Evolutionary conservation across 2,113 vertebrate species (phyloP), one percentile per base, ranked within the genome.

Genomic region (Cardinalis cardinalis): DNA sequence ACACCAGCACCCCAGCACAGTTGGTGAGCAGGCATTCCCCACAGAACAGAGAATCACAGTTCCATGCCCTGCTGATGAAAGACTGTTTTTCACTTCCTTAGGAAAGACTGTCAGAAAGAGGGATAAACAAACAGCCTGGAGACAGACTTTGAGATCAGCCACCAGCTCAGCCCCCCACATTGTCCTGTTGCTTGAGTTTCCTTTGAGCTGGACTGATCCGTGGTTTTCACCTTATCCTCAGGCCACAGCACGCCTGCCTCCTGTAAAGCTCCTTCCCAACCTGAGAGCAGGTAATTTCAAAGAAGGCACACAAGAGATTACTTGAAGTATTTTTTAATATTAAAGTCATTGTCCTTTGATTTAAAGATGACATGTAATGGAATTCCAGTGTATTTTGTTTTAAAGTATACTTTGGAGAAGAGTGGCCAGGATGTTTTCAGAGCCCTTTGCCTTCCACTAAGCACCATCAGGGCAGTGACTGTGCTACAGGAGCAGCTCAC

Each of bases 301-400:
- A 61, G n/a, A 90, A 87, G 3, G 13, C 70, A 94, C 70, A 68
- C 66, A 53, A 2, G 8, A 53, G 7, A 56, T 87, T 53, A 41
- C 8, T 61, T 52, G 26, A 91, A 84, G 23, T 46, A 32, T 5
- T 72, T 74, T 96, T 96, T 95, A 94, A 95, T 96, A 88, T 51
- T 93, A 43, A 81, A 69, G 77, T 89, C 38, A 31, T 14, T 69
- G 46, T 78, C 60, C 60, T 90, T 93, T 76, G 82, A 84, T 29
- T 81, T 29, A 90, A 69, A 93, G 80, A 17, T 46, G 24, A 61
- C 56, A 60, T 0, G 1, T 49, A 61, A 44, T 20, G 56, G 78
- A 91, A 80, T 77, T 93, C 94, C 92, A 95, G 92, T 94, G 94
- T 78, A 89, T 89, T 91, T 79, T 72, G 34, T 73, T 92, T 80